Evolutionary conservation across 92 coral and sea anemone species (phyloP).

Genomic region (Palythoa heliodiscus): DNA sequence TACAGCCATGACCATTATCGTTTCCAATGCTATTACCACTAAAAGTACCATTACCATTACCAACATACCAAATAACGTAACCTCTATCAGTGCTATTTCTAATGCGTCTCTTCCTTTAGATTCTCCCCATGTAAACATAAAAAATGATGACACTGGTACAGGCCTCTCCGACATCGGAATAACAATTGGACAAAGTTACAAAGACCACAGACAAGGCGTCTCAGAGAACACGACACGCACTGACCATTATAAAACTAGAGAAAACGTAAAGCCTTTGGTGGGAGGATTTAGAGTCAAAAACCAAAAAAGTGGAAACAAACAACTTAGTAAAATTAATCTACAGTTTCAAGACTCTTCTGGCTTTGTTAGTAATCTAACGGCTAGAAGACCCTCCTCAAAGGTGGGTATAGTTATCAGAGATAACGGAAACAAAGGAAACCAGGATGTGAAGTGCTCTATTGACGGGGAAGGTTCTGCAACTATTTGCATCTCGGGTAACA

Average conservation of each 20-base stretch:
- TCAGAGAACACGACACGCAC: neutral
- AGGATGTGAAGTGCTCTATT: constrained; percentile 6
- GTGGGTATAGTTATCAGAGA: constrained; percentile 22
- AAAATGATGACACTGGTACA: neutral
- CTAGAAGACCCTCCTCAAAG: neutral
- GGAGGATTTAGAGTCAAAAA: neutral
- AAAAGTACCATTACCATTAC: too few species aligned
- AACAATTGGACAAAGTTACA: neutral
- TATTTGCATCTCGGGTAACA: constrained; percentile 12
- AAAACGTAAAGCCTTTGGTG: neutral
- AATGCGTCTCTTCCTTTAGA: too few species aligned
- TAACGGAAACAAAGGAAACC: neutral
- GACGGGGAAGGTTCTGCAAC: constrained; percentile 16
- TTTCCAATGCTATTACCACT: too few species aligned
- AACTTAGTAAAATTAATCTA: neutral
- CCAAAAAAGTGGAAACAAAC: neutral
- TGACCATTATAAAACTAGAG: constrained; percentile 15
- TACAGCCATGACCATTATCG: too few species aligned
- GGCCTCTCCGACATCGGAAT: constrained; percentile 16
- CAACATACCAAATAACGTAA: too few species aligned
- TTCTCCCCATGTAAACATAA: neutral
- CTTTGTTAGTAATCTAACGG: neutral
- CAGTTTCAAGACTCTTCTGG: constrained; percentile 11
- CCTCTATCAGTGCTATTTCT: too few species aligned
- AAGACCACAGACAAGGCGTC: neutral